Percentiles rank a stretch among this genome's conserved stretches.
Evolutionary conservation across 1,140 invertebrate species (phyloP).

Genomic region (Cephus cinctus): DNA sequence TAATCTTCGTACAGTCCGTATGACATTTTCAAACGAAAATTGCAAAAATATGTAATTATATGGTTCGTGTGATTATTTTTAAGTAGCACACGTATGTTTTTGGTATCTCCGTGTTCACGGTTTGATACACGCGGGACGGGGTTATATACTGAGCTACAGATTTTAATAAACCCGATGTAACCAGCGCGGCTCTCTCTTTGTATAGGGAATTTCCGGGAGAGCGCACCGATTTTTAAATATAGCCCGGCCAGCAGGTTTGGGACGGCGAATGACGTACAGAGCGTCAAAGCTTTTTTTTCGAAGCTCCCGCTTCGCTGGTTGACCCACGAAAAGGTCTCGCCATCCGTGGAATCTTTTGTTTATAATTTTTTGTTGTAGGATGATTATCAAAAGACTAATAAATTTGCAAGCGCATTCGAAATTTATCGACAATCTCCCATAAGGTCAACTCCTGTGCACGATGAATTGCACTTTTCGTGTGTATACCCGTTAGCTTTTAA

Average conservation of each 20-base stretch:
- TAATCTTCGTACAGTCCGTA: too few species aligned
- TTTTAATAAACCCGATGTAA: slow-evolving; percentile 57
- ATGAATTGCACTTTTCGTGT: too few species aligned
- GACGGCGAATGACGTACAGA: too few species aligned
- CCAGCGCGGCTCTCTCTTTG: slow-evolving; percentile 53
- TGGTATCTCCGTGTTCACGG: too few species aligned
- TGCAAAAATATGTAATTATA: too few species aligned
- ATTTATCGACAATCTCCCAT: too few species aligned
- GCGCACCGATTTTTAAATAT: slow-evolving; percentile 57
- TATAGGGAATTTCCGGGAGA: slow-evolving; percentile 53
- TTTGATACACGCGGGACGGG: neutral
- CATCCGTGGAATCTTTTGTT: slow-evolving; percentile 59
- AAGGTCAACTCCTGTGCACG: too few species aligned
- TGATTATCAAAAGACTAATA: slow-evolving; percentile 54
- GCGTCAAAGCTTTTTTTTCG: slow-evolving; percentile 49
- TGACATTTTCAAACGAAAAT: too few species aligned
- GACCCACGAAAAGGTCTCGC: slow-evolving; percentile 56
- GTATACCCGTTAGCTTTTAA: too few species aligned
- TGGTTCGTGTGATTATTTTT: too few species aligned
- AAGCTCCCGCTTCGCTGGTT: slow-evolving; percentile 51
- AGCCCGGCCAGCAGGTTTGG: slow-evolving; percentile 50
- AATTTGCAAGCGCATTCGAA: slow-evolving; percentile 44
- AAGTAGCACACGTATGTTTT: too few species aligned
- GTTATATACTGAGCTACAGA: slow-evolving; percentile 26
- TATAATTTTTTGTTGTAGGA: slow-evolving; percentile 57